Evolutionary conservation across 2,113 vertebrate genomes (phyloP).

Genomic region (Phyllopteryx taeniolatus): DNA sequence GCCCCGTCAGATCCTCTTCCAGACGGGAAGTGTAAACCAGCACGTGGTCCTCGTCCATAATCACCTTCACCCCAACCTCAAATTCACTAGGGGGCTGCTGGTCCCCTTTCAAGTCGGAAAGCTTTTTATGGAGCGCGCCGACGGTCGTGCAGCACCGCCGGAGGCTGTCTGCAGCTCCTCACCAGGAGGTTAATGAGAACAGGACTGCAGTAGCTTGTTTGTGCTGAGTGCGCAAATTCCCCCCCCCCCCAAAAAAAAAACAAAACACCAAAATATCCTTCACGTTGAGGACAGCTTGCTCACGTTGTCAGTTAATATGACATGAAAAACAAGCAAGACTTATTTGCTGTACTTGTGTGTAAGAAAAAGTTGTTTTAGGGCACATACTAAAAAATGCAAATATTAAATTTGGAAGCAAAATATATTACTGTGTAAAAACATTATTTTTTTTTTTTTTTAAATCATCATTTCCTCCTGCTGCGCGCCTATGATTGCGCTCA

Average conservation of each 20-base stretch:
- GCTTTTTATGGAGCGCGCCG: slow-evolving; percentile 16
- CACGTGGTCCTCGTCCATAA: slow-evolving; percentile 7
- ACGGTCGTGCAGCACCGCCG: neutral
- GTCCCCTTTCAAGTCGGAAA: slow-evolving; percentile 20
- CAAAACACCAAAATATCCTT: slow-evolving; percentile 35
- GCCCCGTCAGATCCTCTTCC: slow-evolving; percentile 19
- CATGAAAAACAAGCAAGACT: neutral
- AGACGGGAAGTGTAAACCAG: slow-evolving; percentile 49
- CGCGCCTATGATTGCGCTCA: no score
- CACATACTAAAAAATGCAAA: neutral
- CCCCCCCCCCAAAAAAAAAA: no score
- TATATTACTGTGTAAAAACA: no score
- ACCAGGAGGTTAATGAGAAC: slow-evolving; percentile 31
- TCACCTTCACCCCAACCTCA: slow-evolving; percentile 4
- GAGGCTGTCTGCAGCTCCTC: neutral
- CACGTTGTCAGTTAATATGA: neutral
- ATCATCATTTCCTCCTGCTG: no score
- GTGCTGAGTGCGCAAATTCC: neutral
- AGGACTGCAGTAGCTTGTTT: slow-evolving; percentile 7
- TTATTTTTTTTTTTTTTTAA: no score
- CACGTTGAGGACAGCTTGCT: slow-evolving; percentile 10
- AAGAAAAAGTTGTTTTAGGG: neutral
- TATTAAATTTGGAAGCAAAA: no score
- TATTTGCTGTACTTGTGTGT: neutral
- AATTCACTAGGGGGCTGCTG: slow-evolving; percentile 30